phyloP scores from a whole-genome alignment of 2,888 invertebrate genomes.

The Octodonta nipae region DNA sequence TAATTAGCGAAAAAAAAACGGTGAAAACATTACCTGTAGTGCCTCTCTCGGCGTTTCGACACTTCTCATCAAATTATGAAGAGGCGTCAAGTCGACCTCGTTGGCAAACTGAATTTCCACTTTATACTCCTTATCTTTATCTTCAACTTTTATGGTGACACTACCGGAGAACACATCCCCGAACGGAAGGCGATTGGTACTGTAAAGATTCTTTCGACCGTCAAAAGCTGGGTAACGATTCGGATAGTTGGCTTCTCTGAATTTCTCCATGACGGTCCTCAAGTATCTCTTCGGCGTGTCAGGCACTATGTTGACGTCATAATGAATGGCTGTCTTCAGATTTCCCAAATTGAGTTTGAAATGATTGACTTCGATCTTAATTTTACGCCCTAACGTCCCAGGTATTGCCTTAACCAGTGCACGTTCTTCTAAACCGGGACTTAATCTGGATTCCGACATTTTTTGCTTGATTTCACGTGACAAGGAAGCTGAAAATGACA shows the following conservation, averaged over 20 bases:
- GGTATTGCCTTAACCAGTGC: constrained; percentile 9
- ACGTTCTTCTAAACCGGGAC: neutral
- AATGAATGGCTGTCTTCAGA: constrained; percentile 48
- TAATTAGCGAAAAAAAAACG: too few relatives aligned
- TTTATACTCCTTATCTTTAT: constrained; percentile 14
- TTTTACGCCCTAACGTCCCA: constrained; percentile 33
- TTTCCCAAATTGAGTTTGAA: constrained; percentile 30
- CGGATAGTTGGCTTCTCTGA: constrained; percentile 30
- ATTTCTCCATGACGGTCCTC: constrained; percentile 33
- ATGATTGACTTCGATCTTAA: constrained; percentile 46
- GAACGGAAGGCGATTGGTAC: constrained; percentile 36
- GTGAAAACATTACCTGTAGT: too few relatives aligned
- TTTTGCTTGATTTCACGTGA: too few relatives aligned
- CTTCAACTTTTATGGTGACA: constrained; percentile 9
- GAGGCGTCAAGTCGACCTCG: constrained; percentile 34
- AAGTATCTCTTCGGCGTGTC: constrained; percentile 54
- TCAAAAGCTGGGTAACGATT: constrained; percentile 53
- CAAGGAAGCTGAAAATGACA: too few relatives aligned
- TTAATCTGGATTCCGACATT: too few relatives aligned
- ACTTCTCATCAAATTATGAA: constrained; percentile 14
- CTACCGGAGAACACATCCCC: constrained; percentile 15
- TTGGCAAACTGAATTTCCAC: constrained; percentile 13
- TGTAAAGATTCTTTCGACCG: constrained; percentile 55
- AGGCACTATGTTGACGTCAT: constrained; percentile 64
- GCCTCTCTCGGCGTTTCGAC: constrained; percentile 41